Conservation (phyloP, 2,888 invertebrate genomes). For the Dolomedes plantarius region DNA sequence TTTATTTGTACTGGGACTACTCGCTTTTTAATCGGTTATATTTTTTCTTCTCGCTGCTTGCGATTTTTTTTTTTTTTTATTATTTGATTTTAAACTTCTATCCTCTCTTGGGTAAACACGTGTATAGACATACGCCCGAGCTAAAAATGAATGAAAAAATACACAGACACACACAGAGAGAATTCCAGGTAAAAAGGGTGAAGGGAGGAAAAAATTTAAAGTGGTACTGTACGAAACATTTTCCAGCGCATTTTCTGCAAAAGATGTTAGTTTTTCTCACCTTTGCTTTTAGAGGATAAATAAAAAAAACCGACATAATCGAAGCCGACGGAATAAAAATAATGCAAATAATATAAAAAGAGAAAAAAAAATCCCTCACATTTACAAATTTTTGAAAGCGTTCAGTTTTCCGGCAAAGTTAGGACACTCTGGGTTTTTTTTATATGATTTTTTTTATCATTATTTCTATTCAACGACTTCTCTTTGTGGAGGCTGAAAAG, state of each 20-base stretch:
- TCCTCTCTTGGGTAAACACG: constrained; percentile 63
- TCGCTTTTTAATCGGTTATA: constrained; percentile 47
- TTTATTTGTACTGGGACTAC: constrained; percentile 51
- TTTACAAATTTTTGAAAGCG: constrained; percentile 61
- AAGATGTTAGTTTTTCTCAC: constrained; percentile 38
- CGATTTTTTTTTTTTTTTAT: constrained; percentile 9
- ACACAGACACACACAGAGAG: background rate
- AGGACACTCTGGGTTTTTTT: constrained; percentile 51
- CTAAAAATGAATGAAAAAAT: constrained; percentile 39
- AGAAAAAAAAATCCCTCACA: constrained; percentile 28
- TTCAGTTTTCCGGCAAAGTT: constrained; percentile 32
- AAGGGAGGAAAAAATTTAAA: background rate
- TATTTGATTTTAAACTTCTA: constrained; percentile 18
- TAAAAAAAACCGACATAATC: constrained; percentile 40
- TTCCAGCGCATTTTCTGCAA: constrained; percentile 43
- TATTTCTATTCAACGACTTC: constrained; percentile 53
- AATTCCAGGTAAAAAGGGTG: constrained; percentile 16
- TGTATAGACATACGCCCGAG: constrained; percentile 41
- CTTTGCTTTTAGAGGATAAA: constrained; percentile 25
- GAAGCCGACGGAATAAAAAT: constrained; percentile 9
- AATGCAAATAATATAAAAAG: constrained; percentile 34
- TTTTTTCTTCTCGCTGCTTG: constrained; percentile 20
- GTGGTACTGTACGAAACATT: constrained; percentile 47
- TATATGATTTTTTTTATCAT: constrained; percentile 22
- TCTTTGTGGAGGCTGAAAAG: constrained; percentile 60